Evolutionary conservation across 2,797 vertebrate species (phyloP).

Genomic region (Phoebastria nigripes): DNA sequence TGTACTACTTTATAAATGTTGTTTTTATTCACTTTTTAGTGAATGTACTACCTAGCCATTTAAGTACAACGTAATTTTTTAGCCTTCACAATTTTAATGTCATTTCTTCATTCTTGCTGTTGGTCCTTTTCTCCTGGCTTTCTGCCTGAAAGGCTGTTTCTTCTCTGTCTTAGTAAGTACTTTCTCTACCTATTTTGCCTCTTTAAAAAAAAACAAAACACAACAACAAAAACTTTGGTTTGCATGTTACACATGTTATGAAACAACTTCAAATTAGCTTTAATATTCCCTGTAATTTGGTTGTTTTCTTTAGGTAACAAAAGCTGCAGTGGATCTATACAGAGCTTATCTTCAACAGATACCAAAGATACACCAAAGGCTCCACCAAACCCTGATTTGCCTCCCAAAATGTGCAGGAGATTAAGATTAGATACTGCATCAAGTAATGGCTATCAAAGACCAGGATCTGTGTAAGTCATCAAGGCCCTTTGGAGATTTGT

Average conservation of each 20-base stretch:
- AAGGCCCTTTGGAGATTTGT: not conserved
- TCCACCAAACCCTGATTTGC: constrained; percentile 82
- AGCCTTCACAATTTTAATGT: not conserved
- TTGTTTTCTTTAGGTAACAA: constrained; percentile 85
- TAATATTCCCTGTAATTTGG: not conserved
- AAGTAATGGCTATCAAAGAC: constrained; percentile 93
- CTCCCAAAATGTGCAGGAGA: constrained; percentile 78
- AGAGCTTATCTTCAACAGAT: constrained; percentile 89
- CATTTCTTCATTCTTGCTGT: not conserved
- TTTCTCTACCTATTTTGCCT: constrained; percentile 16
- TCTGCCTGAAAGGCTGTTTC: not conserved
- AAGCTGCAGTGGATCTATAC: constrained; percentile 90
- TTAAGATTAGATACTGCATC: constrained; percentile 78
- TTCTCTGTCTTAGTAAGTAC: constrained; percentile 8
- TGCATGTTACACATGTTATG: not conserved
- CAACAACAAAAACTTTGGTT: not conserved
- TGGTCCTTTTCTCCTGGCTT: constrained; percentile 10
- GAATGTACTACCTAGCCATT: not conserved
- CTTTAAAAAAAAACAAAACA: not conserved
- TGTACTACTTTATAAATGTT: not conserved
- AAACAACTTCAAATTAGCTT: constrained; percentile 1
- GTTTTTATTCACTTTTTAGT: not conserved
- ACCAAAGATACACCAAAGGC: constrained; percentile 80
- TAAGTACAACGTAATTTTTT: not conserved
- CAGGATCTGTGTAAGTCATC: constrained; percentile 88